Evolutionary conservation across 2,113 vertebrate genomes (phyloP).

Genomic region (Rhombomys opimus): DNA sequence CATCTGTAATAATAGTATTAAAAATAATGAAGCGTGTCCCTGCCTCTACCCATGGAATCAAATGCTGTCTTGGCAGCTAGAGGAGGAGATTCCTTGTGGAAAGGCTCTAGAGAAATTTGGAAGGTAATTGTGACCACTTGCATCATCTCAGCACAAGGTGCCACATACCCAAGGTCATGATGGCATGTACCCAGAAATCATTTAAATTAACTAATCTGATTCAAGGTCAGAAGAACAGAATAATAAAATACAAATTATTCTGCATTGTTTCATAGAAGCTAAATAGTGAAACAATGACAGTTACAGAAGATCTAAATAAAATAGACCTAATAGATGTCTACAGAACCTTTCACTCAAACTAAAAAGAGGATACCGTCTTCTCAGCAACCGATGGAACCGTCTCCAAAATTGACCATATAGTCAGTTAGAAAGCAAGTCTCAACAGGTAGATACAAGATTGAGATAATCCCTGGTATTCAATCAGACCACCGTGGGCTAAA

Average conservation of each 20-base stretch:
- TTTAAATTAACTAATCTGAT: background rate
- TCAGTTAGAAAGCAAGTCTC: no score
- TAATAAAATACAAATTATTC: constrained; percentile 9
- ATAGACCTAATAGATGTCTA: no score
- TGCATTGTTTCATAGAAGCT: background rate
- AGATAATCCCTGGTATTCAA: no score
- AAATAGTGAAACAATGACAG: no score
- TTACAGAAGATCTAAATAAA: no score
- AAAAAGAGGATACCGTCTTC: no score
- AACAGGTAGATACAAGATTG: no score
- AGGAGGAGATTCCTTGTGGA: background rate
- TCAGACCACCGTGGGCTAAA: no score
- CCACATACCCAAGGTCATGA: background rate
- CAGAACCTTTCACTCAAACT: no score
- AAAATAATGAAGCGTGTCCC: constrained; percentile 30
- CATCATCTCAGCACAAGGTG: background rate
- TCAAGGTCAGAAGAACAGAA: constrained; percentile 41
- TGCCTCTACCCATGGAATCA: background rate
- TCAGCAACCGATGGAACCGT: no score
- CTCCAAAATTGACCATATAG: no score
- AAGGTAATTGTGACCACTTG: background rate
- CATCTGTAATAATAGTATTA: background rate
- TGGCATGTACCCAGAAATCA: background rate
- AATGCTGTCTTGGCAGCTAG: background rate
- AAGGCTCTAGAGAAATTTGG: background rate